phyloP scores from a whole-genome alignment of 2,113 vertebrate genomes.

The Heptranchias perlo region DNA sequence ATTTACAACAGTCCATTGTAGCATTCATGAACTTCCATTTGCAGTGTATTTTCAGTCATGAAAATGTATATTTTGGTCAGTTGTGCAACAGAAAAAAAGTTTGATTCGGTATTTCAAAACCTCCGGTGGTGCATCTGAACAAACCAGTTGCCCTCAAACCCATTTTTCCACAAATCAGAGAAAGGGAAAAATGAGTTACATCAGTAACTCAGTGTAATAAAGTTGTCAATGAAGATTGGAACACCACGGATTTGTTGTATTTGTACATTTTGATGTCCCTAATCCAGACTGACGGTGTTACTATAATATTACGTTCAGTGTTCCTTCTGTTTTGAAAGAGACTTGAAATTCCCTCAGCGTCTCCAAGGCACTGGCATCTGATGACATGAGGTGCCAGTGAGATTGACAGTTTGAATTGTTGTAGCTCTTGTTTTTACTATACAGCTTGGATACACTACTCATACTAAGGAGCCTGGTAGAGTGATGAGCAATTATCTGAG shows the following conservation, averaged over 20 bases:
- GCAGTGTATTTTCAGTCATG: neutral
- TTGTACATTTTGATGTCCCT: neutral
- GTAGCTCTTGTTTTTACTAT: neutral
- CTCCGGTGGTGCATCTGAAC: neutral
- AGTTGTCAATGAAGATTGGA: slow-evolving; percentile 3
- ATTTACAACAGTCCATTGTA: too few species aligned
- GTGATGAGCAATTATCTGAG: neutral
- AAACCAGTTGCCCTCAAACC: neutral
- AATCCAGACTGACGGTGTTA: neutral
- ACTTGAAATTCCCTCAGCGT: neutral
- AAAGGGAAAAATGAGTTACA: neutral
- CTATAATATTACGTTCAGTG: neutral
- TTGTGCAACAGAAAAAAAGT: neutral
- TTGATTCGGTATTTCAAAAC: neutral
- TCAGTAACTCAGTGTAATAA: neutral
- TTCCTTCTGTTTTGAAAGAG: neutral
- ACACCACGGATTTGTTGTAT: neutral
- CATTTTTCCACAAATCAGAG: neutral
- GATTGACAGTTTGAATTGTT: slow-evolving; percentile 25
- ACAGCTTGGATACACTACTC: neutral
- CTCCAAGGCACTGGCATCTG: neutral
- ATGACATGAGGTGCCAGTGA: neutral
- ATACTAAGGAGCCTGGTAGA: neutral
- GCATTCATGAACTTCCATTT: neutral
- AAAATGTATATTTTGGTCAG: neutral